Base-by-base conservation (phyloP, 2,888 invertebrate species). In the Cephus sareptanus region DNA sequence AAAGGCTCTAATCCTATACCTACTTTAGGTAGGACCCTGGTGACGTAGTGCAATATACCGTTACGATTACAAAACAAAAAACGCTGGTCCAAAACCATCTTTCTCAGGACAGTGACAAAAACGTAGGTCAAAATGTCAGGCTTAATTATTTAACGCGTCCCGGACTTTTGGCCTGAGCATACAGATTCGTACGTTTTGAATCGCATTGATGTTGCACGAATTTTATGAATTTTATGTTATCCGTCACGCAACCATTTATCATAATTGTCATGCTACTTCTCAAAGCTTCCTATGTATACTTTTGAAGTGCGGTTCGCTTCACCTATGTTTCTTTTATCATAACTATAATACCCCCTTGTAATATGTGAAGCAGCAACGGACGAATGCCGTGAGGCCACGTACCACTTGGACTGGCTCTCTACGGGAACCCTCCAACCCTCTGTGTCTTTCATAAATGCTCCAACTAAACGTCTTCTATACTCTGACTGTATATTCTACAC, bases 381-480 rank as follows among this genome's bases (percentile, higher is more conserved):
- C 71, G 12, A 71, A 71, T 71, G 71, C 3, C 33, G 71, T 71
- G 71, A 13, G 71, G 71, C 71, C 71, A 71, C 71, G 71, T 71
- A 71, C 33, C 71, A 33, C 71, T 31, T 31, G 33, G 71, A 23
- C 34, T 23, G 71, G 71, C 34, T 33, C 31, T 71, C 12, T 13
- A 6, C 13, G 71, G 31, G 71, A 71, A 71, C 71, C 71, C 30
- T 31, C 31, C 76, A 40, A 75, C 75, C 75, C 73, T 37, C 79
- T 56, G 75, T 75, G 74, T 69, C 78, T 56, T 56, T 79, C 77
- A 79, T 80, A 80, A 81, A 81, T 80, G 73, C 77, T 80, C 79
- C 80, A 80, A 76, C 69, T 71, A 31, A 76, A 74, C 56, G 23
- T 56, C 56, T 56, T 56, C 56, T 23, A 23, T 56, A 56, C 23